These are phyloP conservation scores for Elephantulus edwardii DNA, from an alignment of 2,113 vertebrate species.

Conservation along the genomic window DNA sequence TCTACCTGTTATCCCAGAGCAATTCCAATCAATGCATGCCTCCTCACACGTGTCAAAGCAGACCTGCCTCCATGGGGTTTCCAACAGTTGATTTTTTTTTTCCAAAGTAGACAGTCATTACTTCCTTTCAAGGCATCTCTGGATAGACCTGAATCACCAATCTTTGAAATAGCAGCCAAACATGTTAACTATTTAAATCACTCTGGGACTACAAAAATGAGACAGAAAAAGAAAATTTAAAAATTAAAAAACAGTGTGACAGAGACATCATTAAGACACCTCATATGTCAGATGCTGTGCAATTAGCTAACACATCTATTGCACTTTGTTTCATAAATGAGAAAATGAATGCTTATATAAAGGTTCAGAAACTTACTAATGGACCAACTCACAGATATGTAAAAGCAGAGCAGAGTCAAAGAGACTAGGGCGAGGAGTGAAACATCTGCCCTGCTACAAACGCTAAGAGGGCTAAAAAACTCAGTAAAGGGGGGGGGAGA, in stretches of 20 bases:
- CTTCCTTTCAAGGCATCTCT: background rate
- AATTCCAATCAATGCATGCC: background rate
- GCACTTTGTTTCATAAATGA: background rate
- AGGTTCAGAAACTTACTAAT: background rate
- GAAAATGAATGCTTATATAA: background rate
- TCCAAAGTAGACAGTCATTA: background rate
- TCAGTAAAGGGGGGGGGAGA: background rate
- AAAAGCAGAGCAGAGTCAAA: background rate
- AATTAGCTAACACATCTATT: background rate
- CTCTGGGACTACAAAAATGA: background rate
- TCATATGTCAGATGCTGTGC: no score
- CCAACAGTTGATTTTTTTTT: background rate
- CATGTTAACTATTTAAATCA: background rate
- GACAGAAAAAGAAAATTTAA: no score
- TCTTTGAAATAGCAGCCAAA: background rate
- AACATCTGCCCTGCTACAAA: background rate
- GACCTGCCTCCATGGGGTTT: background rate
- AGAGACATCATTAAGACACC: accelerated
- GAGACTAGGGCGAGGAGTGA: background rate
- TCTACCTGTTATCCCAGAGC: background rate
- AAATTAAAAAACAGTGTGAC: no score
- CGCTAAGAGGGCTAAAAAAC: background rate
- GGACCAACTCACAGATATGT: background rate
- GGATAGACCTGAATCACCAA: background rate
- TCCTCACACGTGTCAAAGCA: background rate